Base-by-base conservation (phyloP, 2,888 invertebrate genomes). In the Hirtodrosophila histrioides region DNA sequence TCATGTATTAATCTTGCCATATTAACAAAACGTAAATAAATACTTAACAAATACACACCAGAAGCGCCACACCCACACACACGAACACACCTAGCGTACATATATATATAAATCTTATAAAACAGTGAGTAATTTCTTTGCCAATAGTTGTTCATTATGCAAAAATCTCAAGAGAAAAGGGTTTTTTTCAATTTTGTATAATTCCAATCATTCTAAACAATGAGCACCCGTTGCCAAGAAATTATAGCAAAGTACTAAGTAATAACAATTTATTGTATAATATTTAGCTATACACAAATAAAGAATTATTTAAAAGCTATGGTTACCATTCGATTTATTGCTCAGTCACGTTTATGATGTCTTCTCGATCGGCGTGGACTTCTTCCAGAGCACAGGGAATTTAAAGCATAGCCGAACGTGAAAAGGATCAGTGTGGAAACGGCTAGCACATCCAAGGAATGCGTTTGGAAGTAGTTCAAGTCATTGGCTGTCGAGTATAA, bases 1-100 rank as follows among this genome's bases (percentile, higher is more conserved):
- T 85, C 84, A 89, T 89, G 89, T 91, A 90, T 90, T 91, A 91
- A 90, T 91, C 91, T 91, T 91, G 91, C 91, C 91, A 91, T 91
- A 91, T 91, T 91, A 91, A 91, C 91, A 89, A 88, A 80, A 54
- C 67, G 68, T 75, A 77, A 79, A 83, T 74, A 65, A 82, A 70
- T 39, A 53, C 54, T 55, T 57, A 68, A 68, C 51, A 55, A 39
- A 53, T 57, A 11, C 48, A 43, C 50, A 58, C 36, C 43, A 39
- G 62, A 54, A 53, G 7, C 29, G 5, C 7, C 36, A 45, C 37
- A 58, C 37, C 45, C 35, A 53, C 44, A 41, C 31, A 57, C 40
- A 53, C 17, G 40, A 31, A 60, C 54, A 64, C 62, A 53, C 54
- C 60, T 79, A 77, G 63, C 39, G 3, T 44, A 36, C 40, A 3